Evolutionary conservation across 2,113 vertebrate genomes (phyloP), one percentile per base, ranked within the genome.

Genomic region (Oxyruncus cristatus): DNA sequence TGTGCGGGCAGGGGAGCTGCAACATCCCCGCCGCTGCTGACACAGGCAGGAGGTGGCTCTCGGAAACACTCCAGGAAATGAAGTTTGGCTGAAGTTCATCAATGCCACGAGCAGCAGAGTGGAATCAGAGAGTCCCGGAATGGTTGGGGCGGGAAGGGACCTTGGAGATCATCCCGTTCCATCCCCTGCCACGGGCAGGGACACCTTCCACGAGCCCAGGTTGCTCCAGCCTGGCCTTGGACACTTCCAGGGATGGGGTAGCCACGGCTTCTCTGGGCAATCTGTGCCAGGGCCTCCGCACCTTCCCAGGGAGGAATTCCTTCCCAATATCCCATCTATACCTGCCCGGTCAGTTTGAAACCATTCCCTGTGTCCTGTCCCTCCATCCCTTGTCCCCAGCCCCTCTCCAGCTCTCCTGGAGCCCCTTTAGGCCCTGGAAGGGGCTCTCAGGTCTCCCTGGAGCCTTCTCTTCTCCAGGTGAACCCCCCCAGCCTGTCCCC

Each of bases 81-180:
- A 59, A 78, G 59, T 39, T 11, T 24, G 42, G 50, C 58, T 37
- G 67, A 32, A 26, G 12, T 39, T 41, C 5, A 0, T 1, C 3
- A 50, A 24, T 4, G 9, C 58, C 58, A 49, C 2, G 0, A 55
- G 37, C 4, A 14, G 14, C 12, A 47, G 78, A 55, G 35, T 0
- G 6, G 39, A 63, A 42, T 42, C 62, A 10, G 27, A 39, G 24
- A 41, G 39, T 39, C 37, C 16, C 26, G 12, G 37, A 22, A 30
- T 14, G 62, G 62, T 63, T 21, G 42, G 39, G 12, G 39, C 6
- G 28, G 62, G 62, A 42, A 42, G 27, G 27, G 27, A 30, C 27
- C 39, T 42, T 9, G 9, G 16, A 63, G 12, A 30, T 21, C 39
- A 10, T 32, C 39, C 5, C 4, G 12, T 63, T 9, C 37, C 37